Percentiles rank a stretch among this genome's conserved stretches.
Evolutionary conservation across 2,113 vertebrate species (phyloP).

Genomic region (Phodopus roborovskii): DNA sequence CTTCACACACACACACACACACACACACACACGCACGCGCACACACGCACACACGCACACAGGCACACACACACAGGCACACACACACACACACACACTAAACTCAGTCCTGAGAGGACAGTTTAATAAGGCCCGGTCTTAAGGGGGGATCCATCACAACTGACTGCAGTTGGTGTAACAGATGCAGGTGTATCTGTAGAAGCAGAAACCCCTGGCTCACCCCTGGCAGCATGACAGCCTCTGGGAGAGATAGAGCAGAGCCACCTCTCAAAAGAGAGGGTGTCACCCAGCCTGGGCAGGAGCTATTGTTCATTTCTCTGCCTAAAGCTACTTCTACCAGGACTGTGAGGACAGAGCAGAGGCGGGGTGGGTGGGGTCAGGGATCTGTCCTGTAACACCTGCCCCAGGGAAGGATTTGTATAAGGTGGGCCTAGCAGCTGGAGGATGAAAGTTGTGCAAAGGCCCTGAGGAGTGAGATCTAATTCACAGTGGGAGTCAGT

Average conservation of each 20-base stretch:
- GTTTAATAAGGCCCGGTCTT: neutral
- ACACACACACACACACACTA: neutral
- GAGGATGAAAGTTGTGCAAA: neutral
- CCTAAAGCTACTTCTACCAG: neutral
- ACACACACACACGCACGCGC: neutral
- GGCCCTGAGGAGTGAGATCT: neutral
- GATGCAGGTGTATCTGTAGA: neutral
- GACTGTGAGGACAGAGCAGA: neutral
- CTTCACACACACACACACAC: neutral
- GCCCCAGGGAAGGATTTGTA: neutral
- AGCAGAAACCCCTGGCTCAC: neutral
- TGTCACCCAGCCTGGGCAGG: neutral
- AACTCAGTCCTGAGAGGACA: neutral
- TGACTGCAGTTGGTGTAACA: neutral
- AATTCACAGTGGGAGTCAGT: neutral
- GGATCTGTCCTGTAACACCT: neutral
- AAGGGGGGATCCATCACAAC: neutral
- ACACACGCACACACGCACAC: neutral
- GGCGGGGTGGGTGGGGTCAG: neutral
- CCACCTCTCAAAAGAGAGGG: neutral
- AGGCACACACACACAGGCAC: neutral
- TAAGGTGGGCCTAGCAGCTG: neutral
- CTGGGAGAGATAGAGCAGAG: neutral
- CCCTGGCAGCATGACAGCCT: neutral
- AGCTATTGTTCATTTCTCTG: neutral